A percentile compares a stretch with the other conserved stretches of the same genome.
These are phyloP conservation scores for Alloplasta piceator DNA, from an alignment of 2,888 invertebrate genomes.

Conservation along the genomic window DNA sequence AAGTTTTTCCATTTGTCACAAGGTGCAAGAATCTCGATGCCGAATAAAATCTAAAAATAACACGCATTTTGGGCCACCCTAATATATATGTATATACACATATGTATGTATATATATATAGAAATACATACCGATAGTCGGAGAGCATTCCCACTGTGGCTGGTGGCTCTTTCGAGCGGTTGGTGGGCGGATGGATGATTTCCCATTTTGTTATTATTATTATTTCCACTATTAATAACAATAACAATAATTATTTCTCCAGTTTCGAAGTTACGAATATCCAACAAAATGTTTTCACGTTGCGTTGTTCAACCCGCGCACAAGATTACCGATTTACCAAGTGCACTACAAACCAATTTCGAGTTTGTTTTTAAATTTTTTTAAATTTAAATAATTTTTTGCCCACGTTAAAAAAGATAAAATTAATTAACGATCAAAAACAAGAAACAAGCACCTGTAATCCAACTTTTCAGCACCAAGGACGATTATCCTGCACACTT, in stretches of 20 bases:
- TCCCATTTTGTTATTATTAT: slow-evolving; percentile 86
- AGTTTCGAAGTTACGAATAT: not conserved
- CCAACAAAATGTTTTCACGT: slow-evolving; percentile 74
- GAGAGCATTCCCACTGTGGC: slow-evolving; percentile 80
- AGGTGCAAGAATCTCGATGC: too few relatives aligned
- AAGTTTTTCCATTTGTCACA: too few relatives aligned
- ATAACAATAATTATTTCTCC: slow-evolving; percentile 46
- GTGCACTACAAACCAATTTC: not conserved
- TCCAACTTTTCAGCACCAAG: slow-evolving; percentile 30
- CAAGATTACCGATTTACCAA: slow-evolving; percentile 64
- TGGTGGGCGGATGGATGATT: slow-evolving; percentile 94
- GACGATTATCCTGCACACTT: slow-evolving; percentile 20
- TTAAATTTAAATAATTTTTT: not conserved
- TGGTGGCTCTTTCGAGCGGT: slow-evolving; percentile 89
- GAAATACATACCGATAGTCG: slow-evolving; percentile 81
- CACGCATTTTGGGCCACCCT: too few relatives aligned
- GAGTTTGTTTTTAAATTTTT: not conserved
- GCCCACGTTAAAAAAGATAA: not conserved
- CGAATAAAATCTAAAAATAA: too few relatives aligned
- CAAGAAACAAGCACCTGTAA: not conserved
- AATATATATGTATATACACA: not conserved
- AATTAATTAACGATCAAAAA: not conserved
- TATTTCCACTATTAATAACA: slow-evolving; percentile 21
- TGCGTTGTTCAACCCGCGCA: slow-evolving; percentile 58
- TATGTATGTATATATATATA: not conserved